Conservation (phyloP, 2,113 vertebrate species). For the Clarias gariepinus region DNA sequence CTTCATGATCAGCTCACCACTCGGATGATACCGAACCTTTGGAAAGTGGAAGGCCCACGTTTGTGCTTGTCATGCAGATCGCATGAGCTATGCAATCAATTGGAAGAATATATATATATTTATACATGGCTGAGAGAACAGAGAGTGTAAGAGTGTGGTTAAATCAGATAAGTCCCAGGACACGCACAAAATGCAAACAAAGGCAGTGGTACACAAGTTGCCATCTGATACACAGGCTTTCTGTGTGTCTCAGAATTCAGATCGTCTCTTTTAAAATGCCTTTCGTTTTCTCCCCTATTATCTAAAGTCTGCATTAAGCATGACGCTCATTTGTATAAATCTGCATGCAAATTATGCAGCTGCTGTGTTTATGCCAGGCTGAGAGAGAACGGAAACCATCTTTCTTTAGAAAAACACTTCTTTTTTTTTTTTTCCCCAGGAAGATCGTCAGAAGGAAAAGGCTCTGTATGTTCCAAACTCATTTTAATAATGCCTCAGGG, state of each 20-base stretch:
- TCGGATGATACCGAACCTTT: constrained; percentile 53
- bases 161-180: constrained; percentile 46
- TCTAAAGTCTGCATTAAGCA: constrained; percentile 66
- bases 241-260: constrained; percentile 47
- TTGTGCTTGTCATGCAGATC: constrained; percentile 44
- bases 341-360: constrained; percentile 70
- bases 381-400: constrained; percentile 67
- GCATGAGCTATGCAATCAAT: constrained; percentile 42
- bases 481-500: constrained; percentile 67
- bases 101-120: neutral
- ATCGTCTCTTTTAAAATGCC: constrained; percentile 50
- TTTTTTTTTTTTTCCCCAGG: constrained; percentile 55
- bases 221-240: constrained; percentile 27
- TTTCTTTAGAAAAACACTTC: constrained; percentile 77
- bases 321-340: constrained; percentile 72
- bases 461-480: constrained; percentile 54
- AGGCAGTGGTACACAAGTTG: constrained; percentile 51
- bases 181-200: constrained; percentile 17
- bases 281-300: constrained; percentile 63
- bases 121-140: neutral
- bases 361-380: constrained; percentile 67
- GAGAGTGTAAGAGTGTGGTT: neutral
- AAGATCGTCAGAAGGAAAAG: constrained; percentile 63
- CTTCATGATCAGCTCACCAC: constrained; percentile 51
- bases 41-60: constrained; percentile 55